These are phyloP conservation scores for Seriola rivoliana DNA, from an alignment of 2,113 vertebrate species.

Conservation along the genomic window DNA sequence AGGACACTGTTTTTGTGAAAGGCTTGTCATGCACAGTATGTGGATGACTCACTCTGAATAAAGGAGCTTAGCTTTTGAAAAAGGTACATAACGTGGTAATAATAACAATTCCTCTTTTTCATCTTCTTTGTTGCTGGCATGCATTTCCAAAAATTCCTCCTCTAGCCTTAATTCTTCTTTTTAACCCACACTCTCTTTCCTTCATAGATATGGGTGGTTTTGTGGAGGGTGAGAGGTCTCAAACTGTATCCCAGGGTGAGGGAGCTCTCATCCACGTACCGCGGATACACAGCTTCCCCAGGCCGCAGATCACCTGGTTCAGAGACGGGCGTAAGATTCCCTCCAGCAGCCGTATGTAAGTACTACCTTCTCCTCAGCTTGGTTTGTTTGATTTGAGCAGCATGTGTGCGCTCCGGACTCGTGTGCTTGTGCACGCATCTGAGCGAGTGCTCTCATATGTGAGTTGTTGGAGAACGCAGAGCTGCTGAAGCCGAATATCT, in stretches of 20 bases:
- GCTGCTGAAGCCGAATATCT: constrained; percentile 41
- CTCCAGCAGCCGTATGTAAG: constrained; percentile 97
- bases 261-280: constrained; percentile 91
- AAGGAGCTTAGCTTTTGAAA: constrained; percentile 40
- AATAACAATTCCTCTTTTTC: constrained; percentile 31
- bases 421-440: constrained; percentile 25
- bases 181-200: not conserved
- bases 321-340: constrained; percentile 97
- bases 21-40: constrained; percentile 37
- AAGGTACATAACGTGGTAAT: constrained; percentile 22
- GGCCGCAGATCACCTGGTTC: constrained; percentile 99
- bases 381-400: constrained; percentile 1
- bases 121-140: constrained; percentile 11
- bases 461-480: constrained; percentile 36
- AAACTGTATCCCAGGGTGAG: constrained; percentile 93
- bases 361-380: constrained; percentile 15
- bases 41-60: constrained; percentile 54
- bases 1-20: constrained; percentile 47
- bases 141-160: constrained; percentile 6
- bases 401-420: not conserved
- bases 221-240: constrained; percentile 88
- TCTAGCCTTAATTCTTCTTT: constrained; percentile 6
- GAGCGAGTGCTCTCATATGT: not conserved
- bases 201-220: constrained; percentile 94
- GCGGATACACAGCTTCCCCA: constrained; percentile 95